Evolutionary conservation across 2,888 invertebrate species (phyloP).

Genomic region (Atrina japonica): DNA sequence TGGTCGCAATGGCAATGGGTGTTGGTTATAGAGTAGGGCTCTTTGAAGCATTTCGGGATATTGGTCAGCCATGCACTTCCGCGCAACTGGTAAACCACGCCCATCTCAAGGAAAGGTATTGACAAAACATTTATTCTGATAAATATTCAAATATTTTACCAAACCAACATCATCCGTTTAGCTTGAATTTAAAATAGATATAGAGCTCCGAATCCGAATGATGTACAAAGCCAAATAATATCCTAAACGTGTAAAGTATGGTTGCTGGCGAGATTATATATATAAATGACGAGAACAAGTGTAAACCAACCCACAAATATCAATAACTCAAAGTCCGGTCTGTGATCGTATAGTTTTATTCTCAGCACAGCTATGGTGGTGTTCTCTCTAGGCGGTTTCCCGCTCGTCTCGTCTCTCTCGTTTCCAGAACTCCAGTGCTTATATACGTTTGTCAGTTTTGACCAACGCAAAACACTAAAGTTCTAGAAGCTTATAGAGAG

Average conservation of each 20-base stretch:
- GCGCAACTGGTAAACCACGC: neutral
- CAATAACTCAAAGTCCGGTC: neutral
- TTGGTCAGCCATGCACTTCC: neutral
- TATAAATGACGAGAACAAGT: constrained; percentile 5
- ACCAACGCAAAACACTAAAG: no score
- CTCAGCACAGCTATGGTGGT: no score
- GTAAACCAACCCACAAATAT: neutral
- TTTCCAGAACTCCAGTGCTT: neutral
- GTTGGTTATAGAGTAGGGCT: constrained; percentile 17
- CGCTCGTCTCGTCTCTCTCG: neutral
- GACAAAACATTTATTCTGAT: no score
- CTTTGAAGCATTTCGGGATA: neutral
- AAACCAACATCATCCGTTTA: no score
- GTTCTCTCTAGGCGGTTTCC: no score
- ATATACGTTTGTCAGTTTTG: no score
- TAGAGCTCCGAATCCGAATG: no score
- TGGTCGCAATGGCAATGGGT: constrained; percentile 14
- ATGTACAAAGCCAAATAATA: no score
- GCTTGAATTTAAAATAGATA: no score
- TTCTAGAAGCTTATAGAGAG: no score
- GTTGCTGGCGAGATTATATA: constrained; percentile 4
- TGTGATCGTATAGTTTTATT: no score
- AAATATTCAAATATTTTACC: neutral
- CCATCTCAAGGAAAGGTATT: neutral
- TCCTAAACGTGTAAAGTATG: constrained; percentile 14